Evolutionary conservation across 2,888 invertebrate species (phyloP), one percentile per base, ranked within the genome.

Genomic region (Philaethria dido): DNA sequence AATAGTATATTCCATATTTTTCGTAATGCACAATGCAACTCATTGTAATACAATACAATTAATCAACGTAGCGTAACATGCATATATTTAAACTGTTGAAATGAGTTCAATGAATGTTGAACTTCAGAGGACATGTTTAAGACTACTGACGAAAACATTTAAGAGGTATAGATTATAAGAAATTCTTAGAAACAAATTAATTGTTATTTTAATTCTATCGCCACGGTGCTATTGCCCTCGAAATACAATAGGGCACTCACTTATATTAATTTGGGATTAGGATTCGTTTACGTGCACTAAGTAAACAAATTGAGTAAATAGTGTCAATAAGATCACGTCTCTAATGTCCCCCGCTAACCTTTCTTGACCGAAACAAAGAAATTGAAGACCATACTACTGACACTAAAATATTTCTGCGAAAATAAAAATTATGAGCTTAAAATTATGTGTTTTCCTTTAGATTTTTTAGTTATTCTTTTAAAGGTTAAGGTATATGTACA

Each of bases 301-400:
- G 11, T 54, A 54, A 54, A 54, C 44, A 63, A 63, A 48, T 61
- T 48, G 22, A 48, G 6, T 29, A 22, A 61, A 54, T 29, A 14
- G 33, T 54, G 33, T 33, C 45, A 6, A 45, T 44, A 18, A 3
- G 14, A 44, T 54, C 44, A 54, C 45, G 44, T 14, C 44, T 33
- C 29, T 47, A 16, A 42, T 62, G 16, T 20, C 16, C 16, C 52
- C 11, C 16, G 11, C 16, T 29, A 50, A 48, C 62, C 50, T 50
- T 39, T 62, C 22, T 48, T 48, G 22, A 22, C 48, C 47, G 33
- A n/a, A 25, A n/a, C 11, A 11, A 16, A 50, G 9, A 48, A 8
- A n/a, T 48, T 48, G 25, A 48, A 48, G 14, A 25, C n/a, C 14
- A 25, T 48, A 25, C 6, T 22, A 33, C 3, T 25, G n/a, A 22